Evolutionary conservation across 35 echinoderm and acorn worm species (phyloP).

Genomic region (Apostichopus parvimensis): DNA sequence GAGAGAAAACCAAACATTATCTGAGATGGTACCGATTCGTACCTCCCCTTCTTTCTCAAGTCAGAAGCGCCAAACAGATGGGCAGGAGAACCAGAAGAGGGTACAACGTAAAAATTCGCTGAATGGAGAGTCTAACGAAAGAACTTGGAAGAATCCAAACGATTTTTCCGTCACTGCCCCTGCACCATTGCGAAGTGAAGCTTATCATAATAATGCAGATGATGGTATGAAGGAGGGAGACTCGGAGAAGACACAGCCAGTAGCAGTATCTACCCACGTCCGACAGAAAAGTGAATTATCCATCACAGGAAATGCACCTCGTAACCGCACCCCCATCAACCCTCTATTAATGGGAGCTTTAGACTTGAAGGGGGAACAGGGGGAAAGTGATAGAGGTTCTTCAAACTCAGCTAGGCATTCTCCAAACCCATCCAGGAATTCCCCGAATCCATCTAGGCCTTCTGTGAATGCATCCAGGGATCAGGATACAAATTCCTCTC

Average conservation of each 20-base stretch:
- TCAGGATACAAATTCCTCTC: background rate
- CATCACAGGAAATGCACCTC: slow-evolving; percentile 61
- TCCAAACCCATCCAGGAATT: background rate
- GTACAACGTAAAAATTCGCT: slow-evolving; percentile 50
- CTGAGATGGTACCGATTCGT: background rate
- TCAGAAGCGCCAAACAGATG: background rate
- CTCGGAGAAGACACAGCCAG: background rate
- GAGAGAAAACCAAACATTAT: background rate
- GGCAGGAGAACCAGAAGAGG: background rate
- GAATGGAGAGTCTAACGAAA: slow-evolving; percentile 39
- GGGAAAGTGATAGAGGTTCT: background rate
- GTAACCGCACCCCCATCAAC: slow-evolving; percentile 72
- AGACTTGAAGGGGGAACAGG: slow-evolving; percentile 26
- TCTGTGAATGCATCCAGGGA: background rate
- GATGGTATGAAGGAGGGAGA: background rate
- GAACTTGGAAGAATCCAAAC: slow-evolving; percentile 71
- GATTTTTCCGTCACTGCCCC: slow-evolving; percentile 49
- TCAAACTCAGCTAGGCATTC: background rate
- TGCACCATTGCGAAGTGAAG: background rate
- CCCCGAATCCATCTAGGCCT: background rate
- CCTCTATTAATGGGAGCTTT: slow-evolving; percentile 45
- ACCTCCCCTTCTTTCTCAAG: slow-evolving; percentile 8
- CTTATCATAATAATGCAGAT: background rate
- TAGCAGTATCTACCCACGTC: background rate
- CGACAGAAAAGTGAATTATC: slow-evolving; percentile 10